phyloP scores from a whole-genome alignment of 2,888 invertebrate species.

The Rapana venosa region DNA sequence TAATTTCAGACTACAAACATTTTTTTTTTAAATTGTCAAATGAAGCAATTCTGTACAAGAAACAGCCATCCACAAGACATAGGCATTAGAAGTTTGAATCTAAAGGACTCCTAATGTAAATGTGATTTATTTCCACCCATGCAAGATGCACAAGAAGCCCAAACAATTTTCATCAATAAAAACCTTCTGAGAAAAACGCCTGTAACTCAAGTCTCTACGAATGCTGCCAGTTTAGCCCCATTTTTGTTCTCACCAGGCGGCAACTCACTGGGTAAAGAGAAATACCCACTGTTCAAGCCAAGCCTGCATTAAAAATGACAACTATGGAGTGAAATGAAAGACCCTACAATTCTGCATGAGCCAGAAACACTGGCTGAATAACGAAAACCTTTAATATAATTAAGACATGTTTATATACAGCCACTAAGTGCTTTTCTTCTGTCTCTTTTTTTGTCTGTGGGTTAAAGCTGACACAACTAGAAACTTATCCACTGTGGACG shows the following conservation, averaged over 20 bases:
- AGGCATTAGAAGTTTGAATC: too few species aligned
- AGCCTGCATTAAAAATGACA: too few species aligned
- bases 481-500: too few species aligned
- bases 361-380: too few species aligned
- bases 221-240: background rate
- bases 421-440: background rate
- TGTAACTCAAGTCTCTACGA: background rate
- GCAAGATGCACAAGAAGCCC: too few species aligned
- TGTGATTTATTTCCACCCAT: background rate
- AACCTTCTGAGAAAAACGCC: background rate
- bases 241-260: background rate
- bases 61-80: background rate
- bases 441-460: background rate
- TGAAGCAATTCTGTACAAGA: background rate
- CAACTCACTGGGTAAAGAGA: background rate
- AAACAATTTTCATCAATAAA: background rate
- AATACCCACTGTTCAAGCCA: too few species aligned
- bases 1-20: too few species aligned
- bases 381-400: too few species aligned
- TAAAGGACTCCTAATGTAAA: background rate
- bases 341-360: too few species aligned
- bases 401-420: too few species aligned
- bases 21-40: too few species aligned
- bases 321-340: too few species aligned
- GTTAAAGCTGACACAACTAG: background rate